phyloP scores from a whole-genome alignment of 2,888 invertebrate genomes.

The Synergus umbraculus region DNA sequence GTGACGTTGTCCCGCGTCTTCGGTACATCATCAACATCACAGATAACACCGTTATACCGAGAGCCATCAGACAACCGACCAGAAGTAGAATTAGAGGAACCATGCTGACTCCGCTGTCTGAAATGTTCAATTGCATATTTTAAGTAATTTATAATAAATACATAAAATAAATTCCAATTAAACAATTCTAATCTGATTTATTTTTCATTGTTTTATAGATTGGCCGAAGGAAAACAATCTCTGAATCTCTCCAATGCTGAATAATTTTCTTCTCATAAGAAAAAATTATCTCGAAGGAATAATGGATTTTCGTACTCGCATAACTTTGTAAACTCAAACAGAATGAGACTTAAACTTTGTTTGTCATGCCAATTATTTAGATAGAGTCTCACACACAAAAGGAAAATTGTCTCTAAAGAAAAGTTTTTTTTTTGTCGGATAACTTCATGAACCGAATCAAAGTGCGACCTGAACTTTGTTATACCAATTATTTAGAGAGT shows the following conservation, averaged over 20 bases:
- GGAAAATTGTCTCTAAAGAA: background rate
- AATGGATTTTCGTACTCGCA: background rate
- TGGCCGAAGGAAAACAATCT: background rate
- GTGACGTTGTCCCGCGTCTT: conserved; percentile 79
- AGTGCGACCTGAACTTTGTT: background rate
- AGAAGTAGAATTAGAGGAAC: conserved; percentile 85
- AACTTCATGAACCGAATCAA: conserved; percentile 25
- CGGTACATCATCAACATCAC: conserved; percentile 83
- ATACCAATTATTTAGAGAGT: background rate
- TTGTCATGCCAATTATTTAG: background rate
- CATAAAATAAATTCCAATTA: background rate
- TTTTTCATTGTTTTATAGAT: background rate
- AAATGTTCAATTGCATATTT: conserved; percentile 63
- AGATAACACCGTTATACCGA: conserved; percentile 82
- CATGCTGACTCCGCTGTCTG: conserved; percentile 84
- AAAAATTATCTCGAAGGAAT: background rate
- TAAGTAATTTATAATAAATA: background rate
- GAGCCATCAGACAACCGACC: conserved; percentile 83
- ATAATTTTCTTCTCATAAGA: too few species aligned
- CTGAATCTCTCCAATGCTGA: too few species aligned
- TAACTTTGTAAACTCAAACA: too few species aligned
- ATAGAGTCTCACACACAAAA: background rate
- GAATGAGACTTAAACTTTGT: too few species aligned
- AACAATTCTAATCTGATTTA: background rate
- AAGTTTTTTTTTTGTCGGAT: background rate